Evolutionary conservation across 1,140 invertebrate genomes (phyloP).

Genomic region (Physella acuta): DNA sequence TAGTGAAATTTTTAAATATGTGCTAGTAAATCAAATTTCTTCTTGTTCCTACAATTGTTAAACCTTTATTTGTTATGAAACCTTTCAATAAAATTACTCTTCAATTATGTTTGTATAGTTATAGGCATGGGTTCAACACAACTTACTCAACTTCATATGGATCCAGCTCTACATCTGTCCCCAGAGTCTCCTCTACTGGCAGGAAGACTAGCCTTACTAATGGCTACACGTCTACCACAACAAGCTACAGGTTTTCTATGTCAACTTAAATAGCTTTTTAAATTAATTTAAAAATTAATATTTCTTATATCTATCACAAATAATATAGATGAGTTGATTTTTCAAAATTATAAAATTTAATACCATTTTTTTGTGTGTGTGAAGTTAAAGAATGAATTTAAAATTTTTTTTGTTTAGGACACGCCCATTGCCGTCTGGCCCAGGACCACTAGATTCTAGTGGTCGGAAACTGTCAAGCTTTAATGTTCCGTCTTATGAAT

Average conservation of each 20-base stretch:
- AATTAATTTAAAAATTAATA: neutral
- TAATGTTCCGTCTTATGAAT: neutral
- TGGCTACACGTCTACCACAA: constrained; percentile 1
- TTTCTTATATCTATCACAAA: neutral
- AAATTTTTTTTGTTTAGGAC: neutral
- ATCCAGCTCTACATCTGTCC: neutral
- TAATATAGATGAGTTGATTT: neutral
- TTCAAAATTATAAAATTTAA: neutral
- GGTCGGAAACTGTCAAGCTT: constrained; percentile 38
- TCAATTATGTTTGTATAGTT: neutral
- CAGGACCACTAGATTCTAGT: constrained; percentile 43
- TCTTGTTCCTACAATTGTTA: too few species aligned
- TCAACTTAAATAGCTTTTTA: constrained; percentile 4
- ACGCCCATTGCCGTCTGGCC: constrained; percentile 39
- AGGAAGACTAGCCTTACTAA: constrained; percentile 1
- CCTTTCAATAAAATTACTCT: too few species aligned
- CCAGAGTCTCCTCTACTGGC: constrained; percentile 6
- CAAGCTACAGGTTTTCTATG: neutral
- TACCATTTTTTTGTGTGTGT: neutral
- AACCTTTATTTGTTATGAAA: too few species aligned
- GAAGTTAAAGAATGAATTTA: neutral
- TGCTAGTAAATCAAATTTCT: too few species aligned
- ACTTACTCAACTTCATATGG: constrained; percentile 22
- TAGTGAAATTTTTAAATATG: too few species aligned
- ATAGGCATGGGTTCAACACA: constrained; percentile 12